Base-by-base conservation (phyloP, 2,888 invertebrate species). In the Drosophila setosimentum region DNA sequence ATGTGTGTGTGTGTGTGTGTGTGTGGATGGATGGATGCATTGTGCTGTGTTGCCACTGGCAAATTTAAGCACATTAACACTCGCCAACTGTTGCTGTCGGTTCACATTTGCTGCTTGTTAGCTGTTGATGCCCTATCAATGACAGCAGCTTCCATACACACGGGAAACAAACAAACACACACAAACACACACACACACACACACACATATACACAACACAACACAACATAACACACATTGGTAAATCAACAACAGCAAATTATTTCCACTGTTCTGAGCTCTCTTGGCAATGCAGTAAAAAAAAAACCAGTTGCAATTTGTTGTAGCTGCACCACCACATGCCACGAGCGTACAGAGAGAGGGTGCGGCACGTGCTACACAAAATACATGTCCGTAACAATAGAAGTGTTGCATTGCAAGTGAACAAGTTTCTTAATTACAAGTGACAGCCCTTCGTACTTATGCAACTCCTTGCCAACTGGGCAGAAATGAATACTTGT, bases 11-110 rank as follows among this genome's bases (percentile, higher is more conserved):
- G 50, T 49, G 32, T n/a, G 11, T 16, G 21, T 61, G 65, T 62
- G 49, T 54, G 58, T 64, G 51, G 35, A 16, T 71, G 68, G 42
- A 55, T 64, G 51, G 35, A 16, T 71, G 68, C 48, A 55, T 55
- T 69, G 73, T 65, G 73, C 65, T 66, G 69, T 73, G 71, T 82
- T 69, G 69, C 73, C 76, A 50, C 49, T 65, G 70, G 76, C 73
- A 73, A 73, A 73, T 80, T 71, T 68, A 73, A 76, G 76, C 70
- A 76, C 50, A 84, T 84, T 78, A 78, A 60, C 71, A 63, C 48
- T 18, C 37, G 66, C 59, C 78, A 75, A 82, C 68, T 82, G 82
- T 54, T 53, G 80, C 82, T 80, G 80, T 78, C 82, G 64, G 62
- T 59, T 80, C 66, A 71, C 68, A 81, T 80, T 80, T 78, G 70